phyloP scores from a whole-genome alignment of 2,888 invertebrate species.

The Mesorhabditis belari region DNA sequence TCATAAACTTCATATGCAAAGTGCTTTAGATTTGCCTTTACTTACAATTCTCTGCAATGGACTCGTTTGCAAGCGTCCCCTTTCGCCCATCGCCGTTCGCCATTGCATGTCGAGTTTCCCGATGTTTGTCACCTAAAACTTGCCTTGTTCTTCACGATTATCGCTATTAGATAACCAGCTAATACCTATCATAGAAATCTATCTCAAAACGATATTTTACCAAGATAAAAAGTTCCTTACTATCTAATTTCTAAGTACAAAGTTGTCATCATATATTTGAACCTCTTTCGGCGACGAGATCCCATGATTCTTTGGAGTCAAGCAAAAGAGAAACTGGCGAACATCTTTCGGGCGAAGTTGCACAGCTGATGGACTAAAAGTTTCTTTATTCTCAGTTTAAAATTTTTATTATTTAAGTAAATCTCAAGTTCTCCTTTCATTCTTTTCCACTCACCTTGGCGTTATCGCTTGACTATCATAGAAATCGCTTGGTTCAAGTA shows the following conservation, averaged over 20 bases:
- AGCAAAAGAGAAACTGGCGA: conserved; percentile 82
- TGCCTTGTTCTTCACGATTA: conserved; percentile 54
- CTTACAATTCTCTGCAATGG: conserved; percentile 78
- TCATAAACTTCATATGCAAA: neutral
- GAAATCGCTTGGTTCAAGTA: conserved; percentile 80
- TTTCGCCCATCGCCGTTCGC: conserved; percentile 91
- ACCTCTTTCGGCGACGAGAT: conserved; percentile 5
- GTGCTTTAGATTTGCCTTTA: neutral
- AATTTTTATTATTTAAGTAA: neutral
- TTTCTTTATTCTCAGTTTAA: neutral
- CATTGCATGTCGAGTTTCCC: conserved; percentile 96
- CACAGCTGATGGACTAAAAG: neutral
- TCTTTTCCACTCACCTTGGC: conserved; percentile 7
- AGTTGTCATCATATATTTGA: neutral
- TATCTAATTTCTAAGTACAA: too few relatives aligned
- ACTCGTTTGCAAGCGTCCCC: conserved; percentile 90
- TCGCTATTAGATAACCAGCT: too few relatives aligned
- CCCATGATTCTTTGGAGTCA: conserved; percentile 55
- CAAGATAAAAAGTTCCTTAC: too few relatives aligned
- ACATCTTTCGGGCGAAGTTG: conserved; percentile 72
- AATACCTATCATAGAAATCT: too few relatives aligned
- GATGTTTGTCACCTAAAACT: conserved; percentile 67
- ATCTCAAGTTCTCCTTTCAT: neutral
- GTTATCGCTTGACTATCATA: conserved; percentile 64
- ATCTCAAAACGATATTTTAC: too few relatives aligned